Conservation (phyloP, 2,888 invertebrate genomes). For the Sphaerophoria taeniata region DNA sequence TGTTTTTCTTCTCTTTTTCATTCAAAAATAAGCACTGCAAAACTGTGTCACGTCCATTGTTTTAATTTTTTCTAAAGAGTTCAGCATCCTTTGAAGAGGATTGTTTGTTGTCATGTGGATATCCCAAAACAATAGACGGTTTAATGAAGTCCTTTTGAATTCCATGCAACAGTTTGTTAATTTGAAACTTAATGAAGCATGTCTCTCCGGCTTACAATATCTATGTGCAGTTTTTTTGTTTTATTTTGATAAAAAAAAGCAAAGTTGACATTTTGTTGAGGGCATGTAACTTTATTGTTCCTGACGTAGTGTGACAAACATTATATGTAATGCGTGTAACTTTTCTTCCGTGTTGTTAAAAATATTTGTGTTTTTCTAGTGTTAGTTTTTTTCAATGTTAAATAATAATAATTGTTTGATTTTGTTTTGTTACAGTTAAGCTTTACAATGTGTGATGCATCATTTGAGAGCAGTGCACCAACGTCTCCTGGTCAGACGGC, state of each 20-base stretch:
- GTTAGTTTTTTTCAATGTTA: neutral
- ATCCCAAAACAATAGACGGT: neutral
- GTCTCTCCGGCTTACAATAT: neutral
- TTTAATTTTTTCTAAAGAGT: neutral
- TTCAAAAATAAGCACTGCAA: too few species aligned
- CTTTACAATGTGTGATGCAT: conserved; percentile 78
- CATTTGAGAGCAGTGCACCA: conserved; percentile 77
- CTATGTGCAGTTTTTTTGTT: neutral
- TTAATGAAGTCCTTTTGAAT: neutral
- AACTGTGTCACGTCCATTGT: neutral
- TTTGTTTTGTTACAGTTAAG: conserved; percentile 78
- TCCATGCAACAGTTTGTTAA: neutral
- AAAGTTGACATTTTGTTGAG: conserved; percentile 1
- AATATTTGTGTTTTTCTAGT: neutral
- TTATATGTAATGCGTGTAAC: too few species aligned
- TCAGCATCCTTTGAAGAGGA: neutral
- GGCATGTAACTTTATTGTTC: conserved; percentile 4
- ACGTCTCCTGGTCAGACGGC: conserved; percentile 78
- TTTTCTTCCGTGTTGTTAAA: neutral
- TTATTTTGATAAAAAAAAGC: neutral
- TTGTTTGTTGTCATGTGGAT: neutral
- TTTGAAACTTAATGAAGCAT: conserved; percentile 50
- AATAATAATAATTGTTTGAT: conserved; percentile 18
- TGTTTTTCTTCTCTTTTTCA: too few species aligned
- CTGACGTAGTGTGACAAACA: too few species aligned